Conservation (phyloP, 2,888 invertebrate species). For the Trissolcus brochymenae region DNA sequence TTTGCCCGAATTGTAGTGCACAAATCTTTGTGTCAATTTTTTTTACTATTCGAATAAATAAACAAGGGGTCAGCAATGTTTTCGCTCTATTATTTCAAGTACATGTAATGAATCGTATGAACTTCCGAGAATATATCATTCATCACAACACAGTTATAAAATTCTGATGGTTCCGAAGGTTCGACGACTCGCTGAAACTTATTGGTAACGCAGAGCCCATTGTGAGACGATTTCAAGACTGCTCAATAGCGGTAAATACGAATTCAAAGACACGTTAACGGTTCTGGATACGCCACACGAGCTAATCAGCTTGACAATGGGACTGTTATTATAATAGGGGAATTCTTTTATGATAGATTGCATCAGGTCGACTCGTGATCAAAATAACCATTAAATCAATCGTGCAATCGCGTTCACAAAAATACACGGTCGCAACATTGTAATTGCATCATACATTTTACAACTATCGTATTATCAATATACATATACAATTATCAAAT, state of each 20-base stretch:
- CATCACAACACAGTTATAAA: constrained; percentile 50
- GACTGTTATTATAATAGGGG: constrained; percentile 60
- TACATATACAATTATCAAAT: background rate
- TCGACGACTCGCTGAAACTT: constrained; percentile 58
- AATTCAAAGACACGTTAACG: constrained; percentile 67
- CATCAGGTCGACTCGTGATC: constrained; percentile 38
- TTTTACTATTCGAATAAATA: no score
- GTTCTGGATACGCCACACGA: constrained; percentile 59
- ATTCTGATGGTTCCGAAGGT: constrained; percentile 58
- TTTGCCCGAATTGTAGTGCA: no score
- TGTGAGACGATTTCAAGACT: constrained; percentile 50
- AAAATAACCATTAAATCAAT: constrained; percentile 43
- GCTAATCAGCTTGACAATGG: constrained; percentile 66
- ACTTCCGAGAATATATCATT: constrained; percentile 49
- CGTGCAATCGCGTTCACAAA: constrained; percentile 13
- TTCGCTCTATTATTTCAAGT: no score
- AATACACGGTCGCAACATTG: background rate
- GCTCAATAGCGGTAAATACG: constrained; percentile 54
- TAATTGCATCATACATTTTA: no score
- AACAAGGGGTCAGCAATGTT: no score
- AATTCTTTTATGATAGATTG: constrained; percentile 49
- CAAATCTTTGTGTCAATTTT: no score
- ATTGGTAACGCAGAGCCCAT: constrained; percentile 40
- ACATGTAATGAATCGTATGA: no score
- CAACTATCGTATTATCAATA: background rate